Evolutionary conservation across 1,140 invertebrate species (phyloP), one percentile per base, ranked within the genome.

Genomic region (Steinernema feltiae): DNA sequence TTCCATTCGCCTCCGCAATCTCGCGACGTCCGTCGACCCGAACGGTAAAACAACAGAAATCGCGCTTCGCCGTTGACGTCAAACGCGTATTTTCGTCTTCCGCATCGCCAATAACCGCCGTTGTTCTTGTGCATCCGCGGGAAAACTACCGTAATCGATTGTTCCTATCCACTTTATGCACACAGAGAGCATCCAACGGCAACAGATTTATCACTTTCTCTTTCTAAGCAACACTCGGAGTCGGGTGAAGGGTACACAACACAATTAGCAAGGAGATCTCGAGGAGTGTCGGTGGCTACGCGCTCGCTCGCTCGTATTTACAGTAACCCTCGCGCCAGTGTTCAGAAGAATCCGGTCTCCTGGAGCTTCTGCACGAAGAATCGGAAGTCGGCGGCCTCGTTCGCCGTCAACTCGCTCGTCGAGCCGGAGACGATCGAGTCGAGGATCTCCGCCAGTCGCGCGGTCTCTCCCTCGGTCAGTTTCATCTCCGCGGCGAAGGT

Each of bases 361-460:
- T 95, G 93, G 78, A 97, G 90, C 88, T 96, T 95, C 88, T 97
- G 94, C 76, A 96, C 90, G 89, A 97, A 97, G 89, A 97, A 97
- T 86, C 95, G 95, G 30, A 97, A 94, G 86, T 97, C 94, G n/a
- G 94, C 93, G 31, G 96, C 89, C 86, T 97, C 94, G 0, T 93
- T 89, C 12, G 93, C 93, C 87, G 95, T 95, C 46, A 97, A 89
- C 91, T 94, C 94, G 73, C 93, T 93, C 21, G 95, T 89, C 87
- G 95, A 93, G 1, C 94, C 94, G 84, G 94, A 95, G 85, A 96
- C 93, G n/a, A 97, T 94, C 0, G 94, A 94, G 91, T 95, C 93
- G 87, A 97, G 95, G 12, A 96, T 93, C 1, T 93, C 93, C 84
- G 94, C 91, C 77, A 97, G 89, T 85, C 96, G 93, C 84, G 95